phyloP scores from a whole-genome alignment of 2,888 invertebrate species.

The Amiota mariae region DNA sequence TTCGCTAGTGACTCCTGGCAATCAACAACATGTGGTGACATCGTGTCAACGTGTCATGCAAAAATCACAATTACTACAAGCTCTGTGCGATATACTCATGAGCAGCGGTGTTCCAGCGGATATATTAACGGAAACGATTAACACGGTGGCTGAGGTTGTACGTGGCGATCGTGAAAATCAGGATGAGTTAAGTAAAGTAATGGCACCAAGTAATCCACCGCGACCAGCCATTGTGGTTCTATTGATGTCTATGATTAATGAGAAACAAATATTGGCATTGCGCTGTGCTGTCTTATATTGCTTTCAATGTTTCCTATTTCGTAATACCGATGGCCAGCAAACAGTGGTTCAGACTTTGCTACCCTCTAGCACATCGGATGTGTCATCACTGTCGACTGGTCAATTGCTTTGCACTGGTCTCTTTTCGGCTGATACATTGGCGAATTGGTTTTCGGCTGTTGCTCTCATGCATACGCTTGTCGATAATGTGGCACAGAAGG shows the following conservation, averaged over 20 bases:
- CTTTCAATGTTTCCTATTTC: slow-evolving; percentile 95
- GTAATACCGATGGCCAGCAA: slow-evolving; percentile 91
- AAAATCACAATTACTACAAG: slow-evolving; percentile 85
- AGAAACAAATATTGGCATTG: slow-evolving; percentile 92
- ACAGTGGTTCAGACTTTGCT: slow-evolving; percentile 92
- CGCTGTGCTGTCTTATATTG: slow-evolving; percentile 97
- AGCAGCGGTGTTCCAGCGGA: slow-evolving; percentile 97
- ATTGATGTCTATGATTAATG: slow-evolving; percentile 98
- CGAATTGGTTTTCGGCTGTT: slow-evolving; percentile 96
- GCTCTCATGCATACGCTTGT: slow-evolving; percentile 92
- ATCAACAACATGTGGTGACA: slow-evolving; percentile 86
- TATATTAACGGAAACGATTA: slow-evolving; percentile 96
- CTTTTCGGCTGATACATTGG: slow-evolving; percentile 89
- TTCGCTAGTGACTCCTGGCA: slow-evolving; percentile 93
- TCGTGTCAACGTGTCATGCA: slow-evolving; percentile 93
- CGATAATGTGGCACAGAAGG: slow-evolving; percentile 89
- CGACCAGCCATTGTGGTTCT: slow-evolving; percentile 95
- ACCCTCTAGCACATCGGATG: slow-evolving; percentile 87
- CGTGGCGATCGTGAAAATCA: slow-evolving; percentile 90
- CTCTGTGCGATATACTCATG: slow-evolving; percentile 93
- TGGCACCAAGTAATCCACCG: slow-evolving; percentile 94
- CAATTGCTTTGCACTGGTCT: slow-evolving; percentile 94
- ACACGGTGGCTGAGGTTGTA: slow-evolving; percentile 94
- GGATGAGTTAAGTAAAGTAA: slow-evolving; percentile 89
- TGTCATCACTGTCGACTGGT: slow-evolving; percentile 82